Percentiles rank a stretch among this genome's conserved stretches.
These are phyloP conservation scores for Sebastiscus tertius DNA, from an alignment of 2,797 vertebrate species.

Conservation along the genomic window DNA sequence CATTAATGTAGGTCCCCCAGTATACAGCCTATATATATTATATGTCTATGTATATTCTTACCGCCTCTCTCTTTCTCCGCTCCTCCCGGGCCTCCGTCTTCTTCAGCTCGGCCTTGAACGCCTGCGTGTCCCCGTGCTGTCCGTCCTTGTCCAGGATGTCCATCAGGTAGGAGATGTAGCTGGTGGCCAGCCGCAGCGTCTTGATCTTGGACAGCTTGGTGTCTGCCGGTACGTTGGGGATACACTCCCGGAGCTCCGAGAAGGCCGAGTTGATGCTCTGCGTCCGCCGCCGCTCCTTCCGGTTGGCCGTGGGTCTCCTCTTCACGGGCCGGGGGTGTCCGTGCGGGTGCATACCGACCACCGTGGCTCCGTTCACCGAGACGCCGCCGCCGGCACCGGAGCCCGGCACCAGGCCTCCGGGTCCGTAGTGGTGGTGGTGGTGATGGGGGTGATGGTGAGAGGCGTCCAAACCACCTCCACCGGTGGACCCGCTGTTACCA, in stretches of 20 bases:
- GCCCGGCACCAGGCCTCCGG: constrained; percentile 59
- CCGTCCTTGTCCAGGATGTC: constrained; percentile 98
- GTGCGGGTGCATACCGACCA: constrained; percentile 69
- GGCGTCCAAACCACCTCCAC: constrained; percentile 58
- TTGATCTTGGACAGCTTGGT: constrained; percentile 99
- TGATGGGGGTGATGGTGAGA: constrained; percentile 67
- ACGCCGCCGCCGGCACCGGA: constrained; percentile 36
- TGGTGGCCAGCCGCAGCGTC: constrained; percentile 94
- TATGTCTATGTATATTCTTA: constrained; percentile 66
- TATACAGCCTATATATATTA: too few relatives aligned
- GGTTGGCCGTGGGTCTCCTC: constrained; percentile 95
- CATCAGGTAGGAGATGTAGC: constrained; percentile 99
- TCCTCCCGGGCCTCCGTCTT: constrained; percentile 96
- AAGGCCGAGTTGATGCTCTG: constrained; percentile 99
- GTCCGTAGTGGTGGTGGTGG: constrained; percentile 69
- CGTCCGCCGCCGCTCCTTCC: constrained; percentile 97
- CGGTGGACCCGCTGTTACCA: constrained; percentile 53
- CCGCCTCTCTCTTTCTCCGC: constrained; percentile 94
- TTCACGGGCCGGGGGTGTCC: constrained; percentile 93
- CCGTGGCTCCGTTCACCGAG: constrained; percentile 63
- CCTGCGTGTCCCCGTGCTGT: constrained; percentile 94
- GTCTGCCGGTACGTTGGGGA: constrained; percentile 97
- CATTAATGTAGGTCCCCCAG: neutral
- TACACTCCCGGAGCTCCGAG: constrained; percentile 96
- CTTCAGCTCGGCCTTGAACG: constrained; percentile 98